Base-by-base conservation (phyloP, 92 coral and sea anemone genomes). In the Porites rus region DNA sequence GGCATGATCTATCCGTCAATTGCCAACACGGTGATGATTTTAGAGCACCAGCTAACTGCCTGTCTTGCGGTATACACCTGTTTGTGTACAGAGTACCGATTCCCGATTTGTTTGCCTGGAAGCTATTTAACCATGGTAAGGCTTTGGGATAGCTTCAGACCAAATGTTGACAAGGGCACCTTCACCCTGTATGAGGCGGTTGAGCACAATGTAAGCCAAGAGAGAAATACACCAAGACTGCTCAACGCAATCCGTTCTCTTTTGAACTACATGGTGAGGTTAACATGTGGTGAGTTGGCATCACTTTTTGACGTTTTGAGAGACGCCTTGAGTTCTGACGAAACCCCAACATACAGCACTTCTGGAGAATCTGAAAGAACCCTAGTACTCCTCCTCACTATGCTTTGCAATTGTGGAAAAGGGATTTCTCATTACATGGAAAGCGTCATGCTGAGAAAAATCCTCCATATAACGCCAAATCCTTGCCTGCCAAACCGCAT, bases 361-460 rank as follows among this genome's bases (percentile, higher is more conserved):
- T 86, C 86, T 13, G 88, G 60, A 21, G 94, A 93, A 22, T 86
- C 91, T 2, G 96, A 88, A 68, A 78, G 96, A 79, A 85, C 70
- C 46, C 74, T 93, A 58, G 81, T 93, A 68, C 79, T 93, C 7
- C 69, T 79, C 38, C 91, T 93, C 5, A 86, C 90, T 1, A 93
- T 93, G 96, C 75, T 93, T 24, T 93, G 94, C 83, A 93, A 93
- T 70, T 85, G 96, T 86, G 94, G 83, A 2, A 78, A 81, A 31
- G 88, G 89, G 65, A 82, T 94, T 28, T 88, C 98, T 14, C 73
- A 58, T 10, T 24, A 51, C 24, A 67, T 86, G 69, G 93, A 96
- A 28, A 54, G 58, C 2, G 28, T 82, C 22, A 80, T 96, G 24
- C 90, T 95, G 5, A 62, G 61, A 43, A 66, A 88, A 9, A 69